Percentiles rank a stretch among this genome's conserved stretches.
Evolutionary conservation across 1,140 invertebrate species (phyloP).

Genomic region (Apocrypta bakeri): DNA sequence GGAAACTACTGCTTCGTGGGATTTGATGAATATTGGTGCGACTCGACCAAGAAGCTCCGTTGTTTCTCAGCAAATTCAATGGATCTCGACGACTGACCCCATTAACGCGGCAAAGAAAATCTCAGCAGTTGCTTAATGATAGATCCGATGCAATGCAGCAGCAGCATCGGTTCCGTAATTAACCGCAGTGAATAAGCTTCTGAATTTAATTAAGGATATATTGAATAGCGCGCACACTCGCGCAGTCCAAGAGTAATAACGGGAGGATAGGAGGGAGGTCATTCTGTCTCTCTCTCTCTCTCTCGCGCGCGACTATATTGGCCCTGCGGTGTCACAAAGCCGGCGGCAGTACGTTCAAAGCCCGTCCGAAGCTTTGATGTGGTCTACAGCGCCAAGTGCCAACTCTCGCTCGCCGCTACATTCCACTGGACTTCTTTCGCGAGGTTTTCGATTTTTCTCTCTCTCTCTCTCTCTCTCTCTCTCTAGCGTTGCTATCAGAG

Average conservation of each 20-base stretch:
- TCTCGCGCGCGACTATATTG: constrained; percentile 67
- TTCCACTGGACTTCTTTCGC: constrained; percentile 57
- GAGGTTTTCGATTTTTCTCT: constrained; percentile 9
- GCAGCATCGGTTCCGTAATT: constrained; percentile 65
- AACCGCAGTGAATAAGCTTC: constrained; percentile 74
- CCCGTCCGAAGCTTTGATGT: constrained; percentile 71
- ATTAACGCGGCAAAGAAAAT: constrained; percentile 9
- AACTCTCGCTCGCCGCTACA: constrained; percentile 48
- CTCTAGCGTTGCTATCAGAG: neutral
- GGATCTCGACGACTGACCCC: neutral
- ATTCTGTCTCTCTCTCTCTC: neutral
- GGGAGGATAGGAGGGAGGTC: constrained; percentile 46
- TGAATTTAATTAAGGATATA: constrained; percentile 75
- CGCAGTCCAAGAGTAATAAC: constrained; percentile 67
- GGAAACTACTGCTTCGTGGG: neutral
- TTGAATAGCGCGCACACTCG: constrained; percentile 64
- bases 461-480: neutral
- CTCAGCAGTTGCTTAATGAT: constrained; percentile 15
- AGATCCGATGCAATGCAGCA: neutral
- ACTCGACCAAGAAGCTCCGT: too few species aligned
- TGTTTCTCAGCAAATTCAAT: neutral
- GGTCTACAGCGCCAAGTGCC: constrained; percentile 71
- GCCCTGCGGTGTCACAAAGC: constrained; percentile 72
- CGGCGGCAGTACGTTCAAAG: constrained; percentile 65
- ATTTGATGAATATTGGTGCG: neutral